These are phyloP conservation scores for Cryptoprocta ferox DNA, from an alignment of 2,797 vertebrate species.

Conservation along the genomic window DNA sequence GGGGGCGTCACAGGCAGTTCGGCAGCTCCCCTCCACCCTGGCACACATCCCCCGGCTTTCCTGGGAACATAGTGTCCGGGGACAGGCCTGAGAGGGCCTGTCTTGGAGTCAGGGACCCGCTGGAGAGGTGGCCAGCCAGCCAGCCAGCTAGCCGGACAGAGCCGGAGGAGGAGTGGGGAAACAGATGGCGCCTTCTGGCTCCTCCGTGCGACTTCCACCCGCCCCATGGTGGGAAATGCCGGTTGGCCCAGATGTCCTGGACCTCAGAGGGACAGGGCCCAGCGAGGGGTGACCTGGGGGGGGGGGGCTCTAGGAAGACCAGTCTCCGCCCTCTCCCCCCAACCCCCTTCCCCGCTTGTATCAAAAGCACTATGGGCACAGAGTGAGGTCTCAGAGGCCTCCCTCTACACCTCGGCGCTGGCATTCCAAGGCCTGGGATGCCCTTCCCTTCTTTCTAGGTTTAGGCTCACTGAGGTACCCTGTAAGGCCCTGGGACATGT, in stretches of 20 bases:
- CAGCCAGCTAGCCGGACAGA: neutral
- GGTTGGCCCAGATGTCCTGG: neutral
- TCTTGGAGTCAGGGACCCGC: neutral
- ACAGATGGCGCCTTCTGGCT: constrained; percentile 70
- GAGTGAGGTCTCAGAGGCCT: neutral
- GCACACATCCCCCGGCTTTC: neutral
- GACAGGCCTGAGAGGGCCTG: neutral
- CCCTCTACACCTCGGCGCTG: neutral
- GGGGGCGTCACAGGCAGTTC: neutral
- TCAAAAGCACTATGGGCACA: neutral
- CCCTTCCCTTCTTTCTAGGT: neutral
- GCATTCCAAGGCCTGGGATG: neutral
- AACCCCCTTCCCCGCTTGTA: neutral
- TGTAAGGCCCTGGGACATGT: neutral
- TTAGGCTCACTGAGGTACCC: neutral
- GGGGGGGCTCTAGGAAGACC: neutral
- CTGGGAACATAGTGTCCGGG: neutral
- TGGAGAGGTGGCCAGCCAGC: constrained; percentile 15
- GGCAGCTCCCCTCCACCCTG: neutral
- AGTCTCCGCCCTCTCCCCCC: neutral
- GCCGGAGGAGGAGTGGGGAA: neutral
- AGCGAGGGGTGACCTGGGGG: constrained; percentile 24
- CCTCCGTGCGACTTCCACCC: neutral
- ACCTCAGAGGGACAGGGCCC: neutral
- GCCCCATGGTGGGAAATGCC: neutral